Conservation (phyloP, 2,797 vertebrate species). For the Rhadinocentrus ornatus region DNA sequence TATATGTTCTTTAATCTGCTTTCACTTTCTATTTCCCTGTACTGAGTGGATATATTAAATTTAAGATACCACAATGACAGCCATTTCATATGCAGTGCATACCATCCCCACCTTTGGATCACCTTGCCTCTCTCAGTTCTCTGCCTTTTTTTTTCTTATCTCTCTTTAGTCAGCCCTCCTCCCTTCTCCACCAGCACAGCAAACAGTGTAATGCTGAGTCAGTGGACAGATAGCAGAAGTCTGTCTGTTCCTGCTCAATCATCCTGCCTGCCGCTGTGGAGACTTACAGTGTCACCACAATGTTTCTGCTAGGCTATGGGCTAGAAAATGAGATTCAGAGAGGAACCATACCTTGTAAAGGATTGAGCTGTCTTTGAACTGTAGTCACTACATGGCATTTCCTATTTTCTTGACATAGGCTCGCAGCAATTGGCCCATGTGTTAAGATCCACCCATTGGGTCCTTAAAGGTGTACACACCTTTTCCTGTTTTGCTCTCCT, state of each 20-base stretch:
- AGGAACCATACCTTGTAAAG: slow-evolving; percentile 54
- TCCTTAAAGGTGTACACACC: slow-evolving; percentile 77
- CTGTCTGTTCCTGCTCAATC: slow-evolving; percentile 49
- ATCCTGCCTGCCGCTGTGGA: slow-evolving; percentile 29
- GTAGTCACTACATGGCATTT: slow-evolving; percentile 70
- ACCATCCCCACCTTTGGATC: slow-evolving; percentile 56
- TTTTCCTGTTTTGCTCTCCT: slow-evolving; percentile 2
- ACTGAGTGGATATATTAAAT: not conserved
- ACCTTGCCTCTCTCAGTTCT: slow-evolving; percentile 38
- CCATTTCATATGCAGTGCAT: slow-evolving; percentile 41
- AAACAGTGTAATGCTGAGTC: slow-evolving; percentile 73
- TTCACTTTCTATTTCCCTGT: slow-evolving; percentile 40
- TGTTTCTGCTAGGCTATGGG: not conserved
- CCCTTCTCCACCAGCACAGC: slow-evolving; percentile 39
- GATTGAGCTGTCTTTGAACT: slow-evolving; percentile 59
- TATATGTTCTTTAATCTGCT: slow-evolving; percentile 17
- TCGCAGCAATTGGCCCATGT: slow-evolving; percentile 71
- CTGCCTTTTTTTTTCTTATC: slow-evolving; percentile 43
- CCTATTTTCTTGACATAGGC: slow-evolving; percentile 70
- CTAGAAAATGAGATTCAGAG: slow-evolving; percentile 38
- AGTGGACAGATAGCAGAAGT: slow-evolving; percentile 55
- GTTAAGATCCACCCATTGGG: slow-evolving; percentile 56
- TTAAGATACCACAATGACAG: not conserved
- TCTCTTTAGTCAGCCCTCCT: slow-evolving; percentile 10
- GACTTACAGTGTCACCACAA: slow-evolving; percentile 14